These are phyloP conservation scores for Yponomeuta plumbellus DNA, from an alignment of 2,888 invertebrate genomes.

Conservation along the genomic window DNA sequence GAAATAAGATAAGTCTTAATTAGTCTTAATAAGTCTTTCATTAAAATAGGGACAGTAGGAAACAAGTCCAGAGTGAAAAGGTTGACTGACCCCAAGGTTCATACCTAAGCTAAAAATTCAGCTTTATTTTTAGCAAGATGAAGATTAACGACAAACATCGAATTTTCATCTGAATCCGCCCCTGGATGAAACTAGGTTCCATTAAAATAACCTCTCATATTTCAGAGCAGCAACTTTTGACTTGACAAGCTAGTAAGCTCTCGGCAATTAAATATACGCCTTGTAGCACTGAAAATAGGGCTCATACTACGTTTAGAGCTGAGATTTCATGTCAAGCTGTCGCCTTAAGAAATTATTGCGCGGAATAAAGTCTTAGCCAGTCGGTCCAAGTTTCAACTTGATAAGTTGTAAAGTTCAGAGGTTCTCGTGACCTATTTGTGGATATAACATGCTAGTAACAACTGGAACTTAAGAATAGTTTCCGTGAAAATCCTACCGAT, in stretches of 20 bases:
- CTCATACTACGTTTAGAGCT: neutral
- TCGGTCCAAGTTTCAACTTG: neutral
- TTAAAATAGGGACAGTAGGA: no score
- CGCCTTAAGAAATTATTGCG: constrained; percentile 14
- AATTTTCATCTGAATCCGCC: no score
- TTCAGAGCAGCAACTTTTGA: neutral
- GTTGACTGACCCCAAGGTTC: no score
- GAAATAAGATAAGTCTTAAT: no score
- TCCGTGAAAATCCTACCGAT: neutral
- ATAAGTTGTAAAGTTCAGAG: constrained; percentile 7
- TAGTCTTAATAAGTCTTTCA: no score
- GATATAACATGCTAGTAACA: neutral
- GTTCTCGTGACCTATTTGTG: neutral
- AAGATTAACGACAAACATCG: no score
- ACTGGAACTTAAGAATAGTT: neutral
- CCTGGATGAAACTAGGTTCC: neutral
- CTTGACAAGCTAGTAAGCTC: neutral
- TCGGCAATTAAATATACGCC: neutral
- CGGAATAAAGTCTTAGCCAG: neutral
- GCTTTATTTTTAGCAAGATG: no score
- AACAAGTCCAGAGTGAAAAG: no score
- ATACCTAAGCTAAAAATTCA: no score
- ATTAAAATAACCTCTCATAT: constrained; percentile 5
- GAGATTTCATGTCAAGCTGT: constrained; percentile 3
- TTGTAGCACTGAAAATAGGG: neutral